Conservation (phyloP, 2,888 invertebrate genomes). For the Drosophila diplacantha region DNA sequence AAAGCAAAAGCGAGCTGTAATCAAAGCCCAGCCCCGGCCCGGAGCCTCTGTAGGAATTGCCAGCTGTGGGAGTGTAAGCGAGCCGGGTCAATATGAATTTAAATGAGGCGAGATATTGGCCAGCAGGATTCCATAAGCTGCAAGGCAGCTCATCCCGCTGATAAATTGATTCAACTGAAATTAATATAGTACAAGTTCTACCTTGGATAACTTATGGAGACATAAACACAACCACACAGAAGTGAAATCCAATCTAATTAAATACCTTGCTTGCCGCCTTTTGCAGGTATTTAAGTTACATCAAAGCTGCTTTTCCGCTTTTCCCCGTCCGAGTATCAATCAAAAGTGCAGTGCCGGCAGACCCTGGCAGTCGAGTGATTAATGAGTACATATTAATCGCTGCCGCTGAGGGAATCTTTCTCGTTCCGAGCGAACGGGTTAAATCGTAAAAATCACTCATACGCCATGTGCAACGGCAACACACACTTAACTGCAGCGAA, state of each 20-base stretch:
- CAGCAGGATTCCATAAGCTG: constrained; percentile 12
- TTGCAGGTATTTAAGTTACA: constrained; percentile 9
- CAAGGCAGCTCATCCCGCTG: background rate
- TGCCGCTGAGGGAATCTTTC: constrained; percentile 17
- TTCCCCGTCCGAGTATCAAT: constrained; percentile 6
- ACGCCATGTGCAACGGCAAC: constrained; percentile 28
- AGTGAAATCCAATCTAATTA: background rate
- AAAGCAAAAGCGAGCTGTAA: constrained; percentile 71
- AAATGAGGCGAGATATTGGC: constrained; percentile 38
- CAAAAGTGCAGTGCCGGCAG: background rate
- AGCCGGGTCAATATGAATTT: constrained; percentile 68
- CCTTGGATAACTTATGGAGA: background rate
- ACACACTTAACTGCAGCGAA: constrained; percentile 58
- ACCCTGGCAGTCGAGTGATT: constrained; percentile 12
- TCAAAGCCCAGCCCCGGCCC: constrained; percentile 46
- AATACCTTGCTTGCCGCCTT: background rate
- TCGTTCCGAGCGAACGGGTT: constrained; percentile 20
- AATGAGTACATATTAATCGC: constrained; percentile 18
- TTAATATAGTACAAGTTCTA: background rate
- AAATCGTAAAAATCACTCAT: constrained; percentile 31
- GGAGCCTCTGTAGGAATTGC: background rate
- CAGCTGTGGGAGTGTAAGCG: constrained; percentile 55
- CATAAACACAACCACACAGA: background rate
- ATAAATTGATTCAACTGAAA: background rate
- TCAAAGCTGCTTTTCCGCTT: background rate